These are phyloP conservation scores for Sesia apiformis DNA, from an alignment of 2,888 invertebrate species.

Conservation along the genomic window DNA sequence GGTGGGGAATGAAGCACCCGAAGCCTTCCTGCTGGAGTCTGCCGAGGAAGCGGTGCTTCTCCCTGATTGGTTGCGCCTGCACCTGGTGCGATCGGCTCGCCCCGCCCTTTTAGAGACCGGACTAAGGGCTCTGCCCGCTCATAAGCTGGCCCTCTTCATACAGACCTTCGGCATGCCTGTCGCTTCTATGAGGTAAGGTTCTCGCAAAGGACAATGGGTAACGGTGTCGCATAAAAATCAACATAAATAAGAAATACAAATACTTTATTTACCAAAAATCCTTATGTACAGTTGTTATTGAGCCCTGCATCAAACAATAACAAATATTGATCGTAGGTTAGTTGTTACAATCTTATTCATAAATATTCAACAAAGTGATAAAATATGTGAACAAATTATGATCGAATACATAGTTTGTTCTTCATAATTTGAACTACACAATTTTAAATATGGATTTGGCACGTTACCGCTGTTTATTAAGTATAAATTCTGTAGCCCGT, in stretches of 20 bases:
- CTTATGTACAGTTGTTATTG: background rate
- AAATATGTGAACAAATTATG: too few relatives aligned
- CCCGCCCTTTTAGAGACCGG: conserved; percentile 89
- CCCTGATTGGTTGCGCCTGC: conserved; percentile 94
- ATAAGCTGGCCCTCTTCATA: conserved; percentile 92
- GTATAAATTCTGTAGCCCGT: too few relatives aligned
- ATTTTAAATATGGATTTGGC: too few relatives aligned
- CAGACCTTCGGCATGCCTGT: conserved; percentile 97
- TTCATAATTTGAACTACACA: too few relatives aligned
- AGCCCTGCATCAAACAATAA: background rate
- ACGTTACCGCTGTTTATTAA: too few relatives aligned
- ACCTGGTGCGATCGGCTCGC: conserved; percentile 91
- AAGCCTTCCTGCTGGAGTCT: conserved; percentile 76
- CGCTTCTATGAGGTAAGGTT: conserved; percentile 82
- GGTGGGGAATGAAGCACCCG: conserved; percentile 86
- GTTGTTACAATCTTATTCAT: too few relatives aligned
- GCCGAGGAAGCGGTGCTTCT: conserved; percentile 76
- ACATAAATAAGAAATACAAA: background rate
- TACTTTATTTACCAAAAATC: background rate
- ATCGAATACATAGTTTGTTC: too few relatives aligned
- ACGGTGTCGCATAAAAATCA: background rate
- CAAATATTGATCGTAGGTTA: too few relatives aligned
- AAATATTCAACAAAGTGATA: too few relatives aligned
- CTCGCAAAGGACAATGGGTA: background rate
- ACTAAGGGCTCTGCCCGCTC: conserved; percentile 87